phyloP scores from a whole-genome alignment of 1,140 invertebrate species.

The Drosophila hydei region DNA sequence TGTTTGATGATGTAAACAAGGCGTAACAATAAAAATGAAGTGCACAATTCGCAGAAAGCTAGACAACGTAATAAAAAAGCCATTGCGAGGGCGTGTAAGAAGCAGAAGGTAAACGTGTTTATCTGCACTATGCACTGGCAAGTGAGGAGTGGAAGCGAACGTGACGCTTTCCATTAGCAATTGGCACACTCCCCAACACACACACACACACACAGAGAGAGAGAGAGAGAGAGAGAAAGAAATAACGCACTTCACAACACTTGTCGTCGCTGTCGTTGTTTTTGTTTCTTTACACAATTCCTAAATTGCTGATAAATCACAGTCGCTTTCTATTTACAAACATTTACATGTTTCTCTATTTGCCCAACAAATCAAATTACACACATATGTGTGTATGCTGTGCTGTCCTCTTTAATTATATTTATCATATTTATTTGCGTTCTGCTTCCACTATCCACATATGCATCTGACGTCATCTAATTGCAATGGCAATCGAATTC shows the following conservation, averaged over 20 bases:
- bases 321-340: slow-evolving; percentile 55
- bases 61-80: slow-evolving; percentile 24
- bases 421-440: neutral
- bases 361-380: slow-evolving; percentile 14
- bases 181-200: slow-evolving; percentile 49
- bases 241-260: slow-evolving; percentile 1
- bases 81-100: slow-evolving; percentile 16
- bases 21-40: slow-evolving; percentile 44
- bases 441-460: neutral
- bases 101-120: slow-evolving; percentile 29
- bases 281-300: slow-evolving; percentile 48
- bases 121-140: slow-evolving; percentile 48
- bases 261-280: slow-evolving; percentile 23
- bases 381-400: slow-evolving; percentile 13
- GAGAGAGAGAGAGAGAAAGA: neutral
- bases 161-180: slow-evolving; percentile 54
- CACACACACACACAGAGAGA: neutral
- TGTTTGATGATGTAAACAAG: slow-evolving; percentile 65
- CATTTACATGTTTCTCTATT: slow-evolving; percentile 16
- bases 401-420: neutral
- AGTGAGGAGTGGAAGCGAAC: slow-evolving; percentile 37
- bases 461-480: slow-evolving; percentile 30
- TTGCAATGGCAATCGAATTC: slow-evolving; percentile 17
- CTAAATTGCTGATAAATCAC: slow-evolving; percentile 51
- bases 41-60: slow-evolving; percentile 26